Percentiles rank a stretch among this genome's conserved stretches.
Conservation (phyloP, 2,797 vertebrate genomes). For the Gastrophryne carolinensis region DNA sequence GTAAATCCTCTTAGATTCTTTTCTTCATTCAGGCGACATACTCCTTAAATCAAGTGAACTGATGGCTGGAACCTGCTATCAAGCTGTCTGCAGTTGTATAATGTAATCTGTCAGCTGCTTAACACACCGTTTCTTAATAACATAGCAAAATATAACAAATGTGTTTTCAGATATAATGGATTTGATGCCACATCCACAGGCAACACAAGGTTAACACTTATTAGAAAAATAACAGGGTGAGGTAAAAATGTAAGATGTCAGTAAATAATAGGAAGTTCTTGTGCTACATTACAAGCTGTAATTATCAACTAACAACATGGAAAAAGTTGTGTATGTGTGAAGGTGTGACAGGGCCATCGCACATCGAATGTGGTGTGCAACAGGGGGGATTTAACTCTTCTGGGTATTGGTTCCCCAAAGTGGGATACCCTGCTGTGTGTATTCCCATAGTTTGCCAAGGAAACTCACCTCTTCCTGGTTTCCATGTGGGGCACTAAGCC, state of each 20-base stretch:
- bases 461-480: no score
- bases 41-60: slow-evolving; percentile 47
- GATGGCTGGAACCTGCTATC: slow-evolving; percentile 47
- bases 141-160: slow-evolving; percentile 42
- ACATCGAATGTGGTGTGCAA: no score
- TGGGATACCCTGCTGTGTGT: no score
- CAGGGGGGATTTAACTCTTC: no score
- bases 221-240: slow-evolving; percentile 25
- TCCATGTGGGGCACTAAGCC: no score
- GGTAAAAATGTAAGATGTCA: slow-evolving; percentile 28
- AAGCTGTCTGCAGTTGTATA: slow-evolving; percentile 45
- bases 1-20: slow-evolving; percentile 27
- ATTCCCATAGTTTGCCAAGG: no score
- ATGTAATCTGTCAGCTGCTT: slow-evolving; percentile 52
- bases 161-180: slow-evolving; percentile 43
- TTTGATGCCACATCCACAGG: slow-evolving; percentile 39
- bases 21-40: slow-evolving; percentile 41
- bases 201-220: slow-evolving; percentile 40
- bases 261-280: not conserved
- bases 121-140: slow-evolving; percentile 49
- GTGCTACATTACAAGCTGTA: not conserved
- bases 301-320: slow-evolving; percentile 15
- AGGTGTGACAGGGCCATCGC: no score
- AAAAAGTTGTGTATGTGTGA: no score
- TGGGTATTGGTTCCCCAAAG: no score